phyloP scores from a whole-genome alignment of 1,140 invertebrate species.

The Drosophila nasuta region DNA sequence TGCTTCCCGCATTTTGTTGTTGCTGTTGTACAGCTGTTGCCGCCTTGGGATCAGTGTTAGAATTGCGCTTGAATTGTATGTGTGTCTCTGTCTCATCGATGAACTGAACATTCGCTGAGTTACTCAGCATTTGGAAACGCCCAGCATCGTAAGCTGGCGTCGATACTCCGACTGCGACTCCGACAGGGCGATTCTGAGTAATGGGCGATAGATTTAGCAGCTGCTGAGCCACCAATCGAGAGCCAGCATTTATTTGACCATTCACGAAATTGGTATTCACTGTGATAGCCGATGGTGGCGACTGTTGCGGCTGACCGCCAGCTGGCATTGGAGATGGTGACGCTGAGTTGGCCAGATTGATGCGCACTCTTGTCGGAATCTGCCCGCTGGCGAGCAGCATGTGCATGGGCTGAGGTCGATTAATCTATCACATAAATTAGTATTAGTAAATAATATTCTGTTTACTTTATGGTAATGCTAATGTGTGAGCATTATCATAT shows the following conservation, averaged over 20 bases:
- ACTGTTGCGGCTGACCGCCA: conserved; percentile 13
- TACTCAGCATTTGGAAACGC: conserved; percentile 85
- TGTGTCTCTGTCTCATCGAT: conserved; percentile 86
- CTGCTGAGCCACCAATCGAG: conserved; percentile 87
- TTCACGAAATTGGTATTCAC: conserved; percentile 87
- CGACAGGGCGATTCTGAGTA: background rate
- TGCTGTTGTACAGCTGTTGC: background rate
- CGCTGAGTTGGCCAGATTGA: conserved; percentile 85
- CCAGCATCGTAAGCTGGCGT: conserved; percentile 6
- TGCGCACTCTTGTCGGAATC: conserved; percentile 87
- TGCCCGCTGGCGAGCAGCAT: conserved; percentile 89
- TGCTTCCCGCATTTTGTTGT: conserved; percentile 52
- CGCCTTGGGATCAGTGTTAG: conserved; percentile 20
- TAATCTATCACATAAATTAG: conserved; percentile 59
- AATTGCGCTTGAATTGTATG: conserved; percentile 86
- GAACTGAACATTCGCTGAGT: conserved; percentile 86
- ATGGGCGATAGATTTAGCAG: conserved; percentile 62
- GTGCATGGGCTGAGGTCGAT: conserved; percentile 86
- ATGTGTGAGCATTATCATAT: background rate
- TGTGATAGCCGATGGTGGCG: conserved; percentile 62
- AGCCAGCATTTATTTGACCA: conserved; percentile 87
- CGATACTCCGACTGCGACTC: background rate
- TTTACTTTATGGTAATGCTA: background rate
- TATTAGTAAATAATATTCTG: background rate
- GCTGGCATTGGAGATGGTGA: background rate